Conservation (phyloP, 2,888 invertebrate species). For the Leptura quadrifasciata region DNA sequence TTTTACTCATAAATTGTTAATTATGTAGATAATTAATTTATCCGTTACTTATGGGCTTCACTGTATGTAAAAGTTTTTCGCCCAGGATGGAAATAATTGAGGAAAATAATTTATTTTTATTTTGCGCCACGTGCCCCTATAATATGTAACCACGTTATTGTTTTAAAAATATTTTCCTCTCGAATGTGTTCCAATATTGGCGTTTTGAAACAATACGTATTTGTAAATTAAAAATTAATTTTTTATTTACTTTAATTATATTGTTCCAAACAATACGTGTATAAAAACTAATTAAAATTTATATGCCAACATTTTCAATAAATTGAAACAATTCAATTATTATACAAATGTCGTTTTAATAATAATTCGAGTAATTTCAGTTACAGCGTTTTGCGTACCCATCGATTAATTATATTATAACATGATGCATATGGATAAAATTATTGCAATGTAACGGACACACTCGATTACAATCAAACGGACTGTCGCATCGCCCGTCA, state of each 20-base stretch:
- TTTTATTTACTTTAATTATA: conserved; percentile 20
- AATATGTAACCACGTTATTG: background rate
- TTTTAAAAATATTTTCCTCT: background rate
- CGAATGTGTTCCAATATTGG: background rate
- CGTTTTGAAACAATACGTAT: background rate
- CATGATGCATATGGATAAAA: conserved; percentile 31
- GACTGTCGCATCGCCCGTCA: background rate
- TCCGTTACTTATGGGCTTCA: too few relatives aligned
- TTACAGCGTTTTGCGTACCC: conserved; percentile 36
- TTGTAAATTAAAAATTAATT: conserved; percentile 24
- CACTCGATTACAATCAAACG: conserved; percentile 31
- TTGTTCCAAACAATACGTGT: background rate
- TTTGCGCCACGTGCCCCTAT: too few relatives aligned
- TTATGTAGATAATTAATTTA: too few relatives aligned
- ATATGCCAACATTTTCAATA: conserved; percentile 34
- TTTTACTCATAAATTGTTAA: too few relatives aligned
- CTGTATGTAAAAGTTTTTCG: too few relatives aligned
- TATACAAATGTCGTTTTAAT: conserved; percentile 39
- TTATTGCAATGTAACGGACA: conserved; percentile 27
- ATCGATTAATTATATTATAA: conserved; percentile 37
- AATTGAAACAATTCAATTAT: conserved; percentile 44
- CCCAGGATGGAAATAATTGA: too few relatives aligned
- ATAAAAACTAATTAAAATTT: conserved; percentile 37
- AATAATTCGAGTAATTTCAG: conserved; percentile 42
- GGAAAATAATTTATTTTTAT: too few relatives aligned